Evolutionary conservation across 2,113 vertebrate genomes (phyloP).

Genomic region (Jaculus jaculus): DNA sequence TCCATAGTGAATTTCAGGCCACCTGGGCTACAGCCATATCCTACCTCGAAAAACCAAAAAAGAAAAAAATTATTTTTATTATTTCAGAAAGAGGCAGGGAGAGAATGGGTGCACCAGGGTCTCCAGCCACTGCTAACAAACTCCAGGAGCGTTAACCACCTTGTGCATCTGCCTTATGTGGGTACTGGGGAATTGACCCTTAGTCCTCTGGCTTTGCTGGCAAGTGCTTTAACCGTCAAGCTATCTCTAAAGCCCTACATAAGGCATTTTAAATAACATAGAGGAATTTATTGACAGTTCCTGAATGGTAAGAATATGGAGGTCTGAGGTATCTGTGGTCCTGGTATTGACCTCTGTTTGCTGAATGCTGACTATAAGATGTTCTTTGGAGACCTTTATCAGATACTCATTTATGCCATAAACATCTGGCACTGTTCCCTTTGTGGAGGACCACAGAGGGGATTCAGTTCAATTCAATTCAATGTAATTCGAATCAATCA

Average conservation of each 20-base stretch:
- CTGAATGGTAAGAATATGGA: not conserved
- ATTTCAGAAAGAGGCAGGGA: no score
- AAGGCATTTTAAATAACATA: not conserved
- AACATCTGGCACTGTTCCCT: not conserved
- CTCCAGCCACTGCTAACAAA: no score
- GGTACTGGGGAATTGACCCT: no score
- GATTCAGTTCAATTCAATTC: not conserved
- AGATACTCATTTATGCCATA: not conserved
- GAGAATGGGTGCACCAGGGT: no score
- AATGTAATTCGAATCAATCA: constrained; percentile 24
- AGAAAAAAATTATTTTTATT: no score
- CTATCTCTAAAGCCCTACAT: not conserved
- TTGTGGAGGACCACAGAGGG: not conserved
- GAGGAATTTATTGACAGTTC: not conserved
- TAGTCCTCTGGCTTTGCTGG: no score
- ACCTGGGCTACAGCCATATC: no score
- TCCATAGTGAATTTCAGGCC: no score
- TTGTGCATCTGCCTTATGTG: no score
- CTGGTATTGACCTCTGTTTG: not conserved
- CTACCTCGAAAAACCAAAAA: no score
- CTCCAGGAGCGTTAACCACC: no score
- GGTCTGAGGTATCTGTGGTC: constrained; percentile 8
- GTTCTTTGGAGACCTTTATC: not conserved
- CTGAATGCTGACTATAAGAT: not conserved
- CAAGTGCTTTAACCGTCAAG: no score